These are phyloP conservation scores for Spinus olivaceus DNA, from an alignment of 2,797 vertebrate genomes.

Conservation along the genomic window DNA sequence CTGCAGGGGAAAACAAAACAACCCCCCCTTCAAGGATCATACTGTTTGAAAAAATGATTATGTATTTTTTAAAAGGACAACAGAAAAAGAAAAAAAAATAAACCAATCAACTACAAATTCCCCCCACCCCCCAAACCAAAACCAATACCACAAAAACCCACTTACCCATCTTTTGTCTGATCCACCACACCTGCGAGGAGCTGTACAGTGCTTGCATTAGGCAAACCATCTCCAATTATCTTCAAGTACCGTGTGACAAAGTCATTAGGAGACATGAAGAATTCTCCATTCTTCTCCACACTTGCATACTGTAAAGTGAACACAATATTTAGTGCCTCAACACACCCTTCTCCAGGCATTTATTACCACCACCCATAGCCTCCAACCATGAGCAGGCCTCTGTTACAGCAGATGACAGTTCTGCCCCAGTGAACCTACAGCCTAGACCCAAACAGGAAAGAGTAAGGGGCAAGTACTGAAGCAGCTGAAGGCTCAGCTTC, in stretches of 20 bases:
- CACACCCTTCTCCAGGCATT: not conserved
- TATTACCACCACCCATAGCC: not conserved
- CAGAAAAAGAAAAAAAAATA: not conserved
- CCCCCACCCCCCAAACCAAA: not conserved
- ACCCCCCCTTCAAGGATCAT: not conserved
- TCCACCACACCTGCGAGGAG: slow-evolving; percentile 85
- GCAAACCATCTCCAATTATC: slow-evolving; percentile 78
- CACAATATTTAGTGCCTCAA: slow-evolving; percentile 6
- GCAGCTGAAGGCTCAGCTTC: not conserved
- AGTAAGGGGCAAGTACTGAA: not conserved
- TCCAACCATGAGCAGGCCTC: not conserved
- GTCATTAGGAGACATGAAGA: slow-evolving; percentile 85
- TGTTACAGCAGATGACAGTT: not conserved
- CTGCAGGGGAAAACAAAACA: not conserved
- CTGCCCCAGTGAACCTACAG: not conserved
- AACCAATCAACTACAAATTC: not conserved
- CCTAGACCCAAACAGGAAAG: not conserved
- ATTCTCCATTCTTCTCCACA: slow-evolving; percentile 84
- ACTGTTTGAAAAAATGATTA: not conserved
- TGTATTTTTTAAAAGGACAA: not conserved
- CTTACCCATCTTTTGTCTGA: slow-evolving; percentile 88
- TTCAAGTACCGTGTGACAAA: slow-evolving; percentile 84
- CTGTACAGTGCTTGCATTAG: slow-evolving; percentile 77
- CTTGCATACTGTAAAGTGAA: slow-evolving; percentile 81
- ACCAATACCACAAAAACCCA: not conserved